Conservation (phyloP, 2,113 vertebrate genomes). For the Laticauda colubrina region DNA sequence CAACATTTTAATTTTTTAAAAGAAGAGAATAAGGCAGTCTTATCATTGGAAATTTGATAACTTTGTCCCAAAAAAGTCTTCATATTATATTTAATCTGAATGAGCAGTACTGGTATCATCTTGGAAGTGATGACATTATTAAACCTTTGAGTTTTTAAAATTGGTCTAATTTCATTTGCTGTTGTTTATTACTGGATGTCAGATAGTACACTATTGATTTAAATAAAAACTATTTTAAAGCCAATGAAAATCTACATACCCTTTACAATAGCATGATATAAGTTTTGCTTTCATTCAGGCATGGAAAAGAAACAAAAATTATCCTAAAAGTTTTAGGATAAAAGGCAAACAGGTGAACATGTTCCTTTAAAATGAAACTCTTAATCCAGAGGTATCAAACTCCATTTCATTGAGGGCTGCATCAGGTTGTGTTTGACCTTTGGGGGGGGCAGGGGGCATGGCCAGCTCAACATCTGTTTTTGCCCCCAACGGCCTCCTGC, state of each 20-base stretch:
- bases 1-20: not conserved
- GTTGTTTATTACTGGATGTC: not conserved
- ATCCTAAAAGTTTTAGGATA: not conserved
- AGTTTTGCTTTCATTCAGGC: not conserved
- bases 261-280: not conserved
- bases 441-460: no score
- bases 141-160: not conserved
- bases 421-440: no score
- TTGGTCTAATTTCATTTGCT: not conserved
- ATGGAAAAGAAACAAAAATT: not conserved
- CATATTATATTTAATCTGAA: not conserved
- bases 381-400: not conserved
- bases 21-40: not conserved
- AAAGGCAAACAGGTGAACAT: not conserved
- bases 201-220: not conserved
- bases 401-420: no score
- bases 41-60: not conserved
- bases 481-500: no score
- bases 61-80: not conserved
- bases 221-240: not conserved
- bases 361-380: not conserved
- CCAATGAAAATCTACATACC: not conserved
- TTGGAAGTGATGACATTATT: not conserved
- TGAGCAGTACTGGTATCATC: no score
- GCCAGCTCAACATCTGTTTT: no score